Conservation (phyloP, 2,113 vertebrate species). For the Protobothrops flavoviridis region DNA sequence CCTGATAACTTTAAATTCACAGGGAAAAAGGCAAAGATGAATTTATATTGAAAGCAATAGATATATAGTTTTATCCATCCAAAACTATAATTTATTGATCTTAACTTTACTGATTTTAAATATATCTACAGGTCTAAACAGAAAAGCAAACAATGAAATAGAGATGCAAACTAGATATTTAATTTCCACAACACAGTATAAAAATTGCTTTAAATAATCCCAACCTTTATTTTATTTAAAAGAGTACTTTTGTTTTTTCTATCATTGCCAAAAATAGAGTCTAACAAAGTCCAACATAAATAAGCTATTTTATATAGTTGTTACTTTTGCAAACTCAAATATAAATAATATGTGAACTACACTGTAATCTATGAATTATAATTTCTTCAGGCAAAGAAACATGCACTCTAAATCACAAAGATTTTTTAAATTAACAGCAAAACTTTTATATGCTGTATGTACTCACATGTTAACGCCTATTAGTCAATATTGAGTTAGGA, state of each 20-base stretch:
- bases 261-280: conserved; percentile 44
- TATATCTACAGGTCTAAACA: neutral
- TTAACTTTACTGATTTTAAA: neutral
- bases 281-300: conserved; percentile 15
- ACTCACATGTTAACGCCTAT: neutral
- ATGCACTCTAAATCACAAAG: neutral
- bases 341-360: neutral
- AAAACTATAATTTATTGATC: neutral
- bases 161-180: conserved; percentile 24
- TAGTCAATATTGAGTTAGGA: neutral
- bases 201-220: conserved; percentile 27
- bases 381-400: neutral
- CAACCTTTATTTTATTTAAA: neutral
- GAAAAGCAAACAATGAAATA: conserved; percentile 1
- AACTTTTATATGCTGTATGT: neutral
- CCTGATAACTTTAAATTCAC: conserved; percentile 29
- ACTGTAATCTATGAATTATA: neutral
- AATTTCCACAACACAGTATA: neutral
- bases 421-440: neutral
- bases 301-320: neutral
- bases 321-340: neutral
- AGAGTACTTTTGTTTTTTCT: conserved; percentile 27
- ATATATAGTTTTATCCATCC: neutral
- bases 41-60: conserved; percentile 18
- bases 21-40: conserved; percentile 24